phyloP scores from a whole-genome alignment of 2,113 vertebrate species.

The Psittacara wagleri region DNA sequence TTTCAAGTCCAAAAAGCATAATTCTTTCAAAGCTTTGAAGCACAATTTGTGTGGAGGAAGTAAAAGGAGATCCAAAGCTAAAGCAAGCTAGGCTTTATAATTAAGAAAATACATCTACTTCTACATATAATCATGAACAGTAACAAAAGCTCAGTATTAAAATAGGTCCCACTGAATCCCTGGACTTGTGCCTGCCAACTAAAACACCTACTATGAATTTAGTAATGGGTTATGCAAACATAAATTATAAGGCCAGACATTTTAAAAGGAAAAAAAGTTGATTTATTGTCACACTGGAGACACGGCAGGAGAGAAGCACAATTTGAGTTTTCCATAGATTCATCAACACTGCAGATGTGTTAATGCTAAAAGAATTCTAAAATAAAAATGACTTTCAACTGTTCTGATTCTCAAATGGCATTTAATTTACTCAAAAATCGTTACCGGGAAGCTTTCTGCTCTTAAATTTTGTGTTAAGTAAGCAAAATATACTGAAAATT shows the following conservation, averaged over 20 bases:
- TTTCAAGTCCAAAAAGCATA: not conserved
- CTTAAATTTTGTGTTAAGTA: not conserved
- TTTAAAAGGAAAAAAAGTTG: slow-evolving; percentile 88
- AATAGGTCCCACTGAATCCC: slow-evolving; percentile 70
- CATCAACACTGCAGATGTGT: slow-evolving; percentile 81
- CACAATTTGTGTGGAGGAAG: not conserved
- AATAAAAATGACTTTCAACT: slow-evolving; percentile 68
- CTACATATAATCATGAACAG: slow-evolving; percentile 65
- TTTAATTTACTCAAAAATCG: slow-evolving; percentile 55
- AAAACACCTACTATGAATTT: slow-evolving; percentile 89
- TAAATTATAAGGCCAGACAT: slow-evolving; percentile 89
- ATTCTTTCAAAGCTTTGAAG: slow-evolving; percentile 27
- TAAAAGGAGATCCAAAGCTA: not conserved
- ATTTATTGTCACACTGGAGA: slow-evolving; percentile 87
- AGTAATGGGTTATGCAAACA: slow-evolving; percentile 89
- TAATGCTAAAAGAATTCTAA: slow-evolving; percentile 84
- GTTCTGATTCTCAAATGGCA: slow-evolving; percentile 47
- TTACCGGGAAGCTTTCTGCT: not conserved
- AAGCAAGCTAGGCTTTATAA: slow-evolving; percentile 6
- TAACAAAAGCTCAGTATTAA: slow-evolving; percentile 73
- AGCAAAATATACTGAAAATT: not conserved
- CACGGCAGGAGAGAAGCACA: slow-evolving; percentile 79
- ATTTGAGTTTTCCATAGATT: slow-evolving; percentile 90
- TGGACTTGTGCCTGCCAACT: slow-evolving; percentile 79
- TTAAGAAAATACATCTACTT: slow-evolving; percentile 60